Base-by-base conservation (phyloP, 1,140 invertebrate species). In the Gryon sp. region DNA sequence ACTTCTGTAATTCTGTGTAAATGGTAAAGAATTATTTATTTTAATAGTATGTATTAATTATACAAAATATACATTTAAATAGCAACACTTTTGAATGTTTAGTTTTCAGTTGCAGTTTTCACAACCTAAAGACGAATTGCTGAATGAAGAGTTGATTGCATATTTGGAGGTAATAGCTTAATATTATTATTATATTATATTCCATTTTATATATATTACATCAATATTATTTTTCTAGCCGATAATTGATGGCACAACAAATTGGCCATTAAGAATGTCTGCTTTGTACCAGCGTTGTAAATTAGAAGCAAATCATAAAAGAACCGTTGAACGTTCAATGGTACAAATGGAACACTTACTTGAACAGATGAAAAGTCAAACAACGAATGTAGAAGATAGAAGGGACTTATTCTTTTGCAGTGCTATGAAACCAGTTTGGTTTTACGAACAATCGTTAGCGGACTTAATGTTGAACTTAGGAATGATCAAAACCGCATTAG, bases 301-400 rank as follows among this genome's bases (percentile, higher is more conserved):
- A 48, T 83, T 97, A 11, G 96, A 99, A 88, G 90, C 90, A 0
- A 90, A 90, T 28, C 92, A 94, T 75, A 92, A 93, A 28, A 90
- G 96, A 63, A 95, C 94, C 0, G 91, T 98, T 7, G 96, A 98
- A 81, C 88, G 97, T 45, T 92, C 96, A 6, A 92, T 98, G 91
- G 91, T 92, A 82, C 98, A 99, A 88, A 90, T 94, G 69, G 94
- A 97, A 89, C 91, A 93, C 82, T 90, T 97, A 24, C 90, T 96
- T 8, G 92, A 93, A 34, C 88, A 90, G 74, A 85, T 92, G 11
- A 87, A 86, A 30, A 80, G 84, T 30, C 45, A 79, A 34, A 84
- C 87, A 24, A 90, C 90, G 8, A 63, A 84, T 36, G 80, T 89
- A 15, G 59, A 78, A 19, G 81, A 89, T 9, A 87, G 92, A 74